These are phyloP conservation scores for Pelagia noctiluca DNA, from an alignment of 30 jellyfish, hydroid and myxozoan genomes.

Conservation along the genomic window DNA sequence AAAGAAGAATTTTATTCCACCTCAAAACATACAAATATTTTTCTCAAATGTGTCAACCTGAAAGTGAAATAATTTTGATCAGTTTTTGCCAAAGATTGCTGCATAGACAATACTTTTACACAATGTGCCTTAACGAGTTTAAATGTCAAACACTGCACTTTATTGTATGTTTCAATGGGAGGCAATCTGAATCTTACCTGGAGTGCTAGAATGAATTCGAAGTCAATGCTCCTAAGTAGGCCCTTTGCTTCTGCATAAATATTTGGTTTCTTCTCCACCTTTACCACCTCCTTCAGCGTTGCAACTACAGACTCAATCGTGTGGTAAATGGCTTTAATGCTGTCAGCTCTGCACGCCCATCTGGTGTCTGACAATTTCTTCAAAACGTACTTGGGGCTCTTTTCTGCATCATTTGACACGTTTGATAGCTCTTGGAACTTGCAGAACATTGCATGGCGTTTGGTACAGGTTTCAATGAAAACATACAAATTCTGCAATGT, in stretches of 20 bases:
- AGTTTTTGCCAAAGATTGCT: neutral
- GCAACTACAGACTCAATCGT: slow-evolving; percentile 1
- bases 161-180: neutral
- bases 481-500: slow-evolving; percentile 13
- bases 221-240: neutral
- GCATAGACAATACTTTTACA: neutral
- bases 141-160: neutral
- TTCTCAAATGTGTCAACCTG: neutral
- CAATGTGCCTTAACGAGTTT: neutral
- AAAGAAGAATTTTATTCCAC: neutral
- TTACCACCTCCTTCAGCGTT: neutral
- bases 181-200: neutral
- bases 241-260: slow-evolving; percentile 10
- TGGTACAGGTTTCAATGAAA: slow-evolving; percentile 2
- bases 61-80: neutral
- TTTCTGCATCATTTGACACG: neutral
- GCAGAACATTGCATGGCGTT: slow-evolving; percentile 2
- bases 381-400: neutral
- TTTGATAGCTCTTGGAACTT: neutral
- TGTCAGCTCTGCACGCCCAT: slow-evolving; percentile 26
- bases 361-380: slow-evolving; percentile 10
- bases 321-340: neutral
- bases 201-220: neutral
- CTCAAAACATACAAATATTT: neutral
- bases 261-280: neutral